Evolutionary conservation across 2,113 vertebrate species (phyloP).

Genomic region (Sciurus niger): DNA sequence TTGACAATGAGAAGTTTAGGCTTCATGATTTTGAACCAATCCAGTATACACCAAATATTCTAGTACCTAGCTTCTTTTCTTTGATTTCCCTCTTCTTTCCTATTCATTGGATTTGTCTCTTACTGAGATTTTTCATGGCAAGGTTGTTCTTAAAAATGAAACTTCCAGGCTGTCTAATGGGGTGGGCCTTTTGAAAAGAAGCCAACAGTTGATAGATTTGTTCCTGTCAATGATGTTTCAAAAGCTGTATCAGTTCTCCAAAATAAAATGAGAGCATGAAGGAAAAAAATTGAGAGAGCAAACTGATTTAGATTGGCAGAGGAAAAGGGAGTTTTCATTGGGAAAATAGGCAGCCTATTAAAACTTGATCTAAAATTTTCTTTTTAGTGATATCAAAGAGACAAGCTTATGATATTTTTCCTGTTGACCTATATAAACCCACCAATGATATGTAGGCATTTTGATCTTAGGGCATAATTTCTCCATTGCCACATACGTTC

Average conservation of each 20-base stretch:
- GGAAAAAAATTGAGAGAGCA: neutral
- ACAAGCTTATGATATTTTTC: constrained; percentile 1
- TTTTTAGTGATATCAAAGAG: neutral
- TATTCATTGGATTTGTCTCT: constrained; percentile 95
- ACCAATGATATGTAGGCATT: neutral
- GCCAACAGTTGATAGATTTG: constrained; percentile 63
- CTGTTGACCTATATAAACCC: neutral
- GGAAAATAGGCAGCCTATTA: constrained; percentile 47
- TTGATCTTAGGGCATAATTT: neutral
- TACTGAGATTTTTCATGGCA: constrained; percentile 87
- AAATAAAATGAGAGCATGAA: constrained; percentile 17
- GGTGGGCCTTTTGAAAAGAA: constrained; percentile 71
- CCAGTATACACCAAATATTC: constrained; percentile 95
- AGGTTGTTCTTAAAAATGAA: constrained; percentile 94
- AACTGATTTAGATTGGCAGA: neutral
- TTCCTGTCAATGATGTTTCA: constrained; percentile 73
- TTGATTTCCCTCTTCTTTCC: constrained; percentile 90
- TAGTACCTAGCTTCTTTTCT: constrained; percentile 89
- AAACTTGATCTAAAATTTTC: constrained; percentile 7
- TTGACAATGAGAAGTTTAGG: constrained; percentile 96
- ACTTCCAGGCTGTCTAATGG: constrained; percentile 95
- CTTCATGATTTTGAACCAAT: constrained; percentile 96
- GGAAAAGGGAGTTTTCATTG: constrained; percentile 29
- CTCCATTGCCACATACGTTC: constrained; percentile 1
- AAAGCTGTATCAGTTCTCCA: constrained; percentile 39